phyloP scores from a whole-genome alignment of 2,797 vertebrate species.

The Rhinoraja longicauda region DNA sequence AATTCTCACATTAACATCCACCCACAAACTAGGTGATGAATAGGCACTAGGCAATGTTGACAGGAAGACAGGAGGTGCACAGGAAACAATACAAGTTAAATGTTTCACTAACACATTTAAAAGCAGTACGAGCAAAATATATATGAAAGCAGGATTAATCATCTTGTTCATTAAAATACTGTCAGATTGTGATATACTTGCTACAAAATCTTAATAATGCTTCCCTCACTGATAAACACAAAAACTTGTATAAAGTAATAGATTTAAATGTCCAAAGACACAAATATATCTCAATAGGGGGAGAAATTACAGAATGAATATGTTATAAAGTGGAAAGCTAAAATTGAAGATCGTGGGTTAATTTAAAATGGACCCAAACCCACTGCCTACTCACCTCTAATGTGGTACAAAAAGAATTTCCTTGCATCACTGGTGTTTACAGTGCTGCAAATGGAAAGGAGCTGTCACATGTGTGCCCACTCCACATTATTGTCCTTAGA shows the following conservation, averaged over 20 bases:
- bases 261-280: neutral
- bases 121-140: neutral
- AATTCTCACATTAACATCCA: neutral
- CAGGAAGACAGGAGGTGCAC: neutral
- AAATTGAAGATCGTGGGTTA: neutral
- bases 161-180: neutral
- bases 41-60: neutral
- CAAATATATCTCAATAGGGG: neutral
- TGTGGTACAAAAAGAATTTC: neutral
- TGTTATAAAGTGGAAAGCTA: neutral
- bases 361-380: neutral
- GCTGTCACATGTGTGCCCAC: neutral
- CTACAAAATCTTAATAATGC: neutral
- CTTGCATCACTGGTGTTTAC: neutral
- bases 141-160: neutral
- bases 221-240: neutral
- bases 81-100: neutral
- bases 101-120: neutral
- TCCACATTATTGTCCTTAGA: neutral
- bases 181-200: neutral
- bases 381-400: neutral
- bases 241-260: neutral
- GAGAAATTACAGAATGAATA: too few species aligned
- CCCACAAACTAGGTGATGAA: neutral
- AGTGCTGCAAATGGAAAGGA: neutral